Evolutionary conservation across 1,140 invertebrate species (phyloP).

Genomic region (Drosophila chauvacae): DNA sequence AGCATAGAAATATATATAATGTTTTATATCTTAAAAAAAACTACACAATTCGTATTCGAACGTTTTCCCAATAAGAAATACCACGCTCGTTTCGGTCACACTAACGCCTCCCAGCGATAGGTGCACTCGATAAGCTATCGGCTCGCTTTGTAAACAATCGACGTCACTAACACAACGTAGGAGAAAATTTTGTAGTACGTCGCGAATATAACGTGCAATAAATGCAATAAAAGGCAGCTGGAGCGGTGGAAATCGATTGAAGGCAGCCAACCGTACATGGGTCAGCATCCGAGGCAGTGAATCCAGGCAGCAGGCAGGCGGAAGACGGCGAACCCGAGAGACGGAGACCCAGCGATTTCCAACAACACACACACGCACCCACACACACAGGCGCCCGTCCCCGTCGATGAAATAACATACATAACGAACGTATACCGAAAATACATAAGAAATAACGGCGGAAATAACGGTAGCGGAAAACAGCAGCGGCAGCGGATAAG

Average conservation of each 20-base stretch:
- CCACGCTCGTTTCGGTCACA: not conserved
- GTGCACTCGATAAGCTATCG: constrained; percentile 19
- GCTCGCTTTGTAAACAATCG: constrained; percentile 21
- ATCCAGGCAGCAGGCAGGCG: constrained; percentile 39
- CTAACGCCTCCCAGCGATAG: not conserved
- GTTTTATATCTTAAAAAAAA: too few species aligned
- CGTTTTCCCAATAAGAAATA: not conserved
- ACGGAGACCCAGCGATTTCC: constrained; percentile 27
- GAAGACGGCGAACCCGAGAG: constrained; percentile 32
- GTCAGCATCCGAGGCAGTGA: constrained; percentile 44
- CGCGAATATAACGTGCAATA: constrained; percentile 65
- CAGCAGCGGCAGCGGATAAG: constrained; percentile 31
- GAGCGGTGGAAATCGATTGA: constrained; percentile 55
- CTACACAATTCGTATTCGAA: not conserved
- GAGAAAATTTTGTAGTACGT: constrained; percentile 65
- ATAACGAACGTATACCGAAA: constrained; percentile 79
- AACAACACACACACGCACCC: constrained; percentile 45
- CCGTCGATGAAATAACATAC: constrained; percentile 77
- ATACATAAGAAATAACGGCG: constrained; percentile 69
- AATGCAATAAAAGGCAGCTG: constrained; percentile 62
- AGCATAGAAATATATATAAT: not conserved
- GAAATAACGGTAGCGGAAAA: constrained; percentile 32
- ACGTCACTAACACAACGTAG: constrained; percentile 24
- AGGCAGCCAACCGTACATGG: constrained; percentile 61
- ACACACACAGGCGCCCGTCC: constrained; percentile 41